Percentiles rank a stretch among this genome's conserved stretches.
Conservation (phyloP, 2,113 vertebrate genomes). For the Chascanopsetta lugubris region DNA sequence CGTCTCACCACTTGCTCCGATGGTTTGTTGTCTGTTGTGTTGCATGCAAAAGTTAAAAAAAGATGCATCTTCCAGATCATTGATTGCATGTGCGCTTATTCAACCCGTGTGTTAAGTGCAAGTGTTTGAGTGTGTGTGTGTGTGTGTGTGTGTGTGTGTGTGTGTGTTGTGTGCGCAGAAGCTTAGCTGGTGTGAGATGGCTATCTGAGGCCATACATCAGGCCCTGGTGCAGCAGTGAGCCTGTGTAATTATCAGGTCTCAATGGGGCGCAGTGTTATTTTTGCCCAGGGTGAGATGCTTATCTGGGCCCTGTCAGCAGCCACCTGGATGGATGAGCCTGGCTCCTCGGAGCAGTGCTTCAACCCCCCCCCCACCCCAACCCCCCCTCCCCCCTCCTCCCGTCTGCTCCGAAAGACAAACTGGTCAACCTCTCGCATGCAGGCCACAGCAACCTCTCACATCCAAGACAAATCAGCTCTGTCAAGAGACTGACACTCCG, state of each 20-base stretch:
- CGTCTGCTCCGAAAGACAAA: conserved; percentile 64
- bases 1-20: conserved; percentile 13
- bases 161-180: conserved; percentile 30
- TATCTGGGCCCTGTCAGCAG: conserved; percentile 80
- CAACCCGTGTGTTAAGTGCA: conserved; percentile 60
- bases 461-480: conserved; percentile 38
- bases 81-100: conserved; percentile 38
- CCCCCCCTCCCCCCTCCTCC: no score
- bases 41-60: conserved; percentile 33
- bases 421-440: conserved; percentile 32
- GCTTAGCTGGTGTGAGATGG: conserved; percentile 74
- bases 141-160: conserved; percentile 15
- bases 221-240: conserved; percentile 68
- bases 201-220: conserved; percentile 82
- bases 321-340: conserved; percentile 80
- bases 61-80: conserved; percentile 43
- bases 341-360: conserved; percentile 50
- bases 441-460: conserved; percentile 29
- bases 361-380: no score
- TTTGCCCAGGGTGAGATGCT: conserved; percentile 83
- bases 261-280: conserved; percentile 82
- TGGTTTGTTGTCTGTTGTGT: conserved; percentile 1
- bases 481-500: conserved; percentile 17
- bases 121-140: conserved; percentile 46
- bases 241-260: conserved; percentile 81